Base-by-base conservation (phyloP, 2,888 invertebrate species). In the Caenorhabditis drosophilae region DNA sequence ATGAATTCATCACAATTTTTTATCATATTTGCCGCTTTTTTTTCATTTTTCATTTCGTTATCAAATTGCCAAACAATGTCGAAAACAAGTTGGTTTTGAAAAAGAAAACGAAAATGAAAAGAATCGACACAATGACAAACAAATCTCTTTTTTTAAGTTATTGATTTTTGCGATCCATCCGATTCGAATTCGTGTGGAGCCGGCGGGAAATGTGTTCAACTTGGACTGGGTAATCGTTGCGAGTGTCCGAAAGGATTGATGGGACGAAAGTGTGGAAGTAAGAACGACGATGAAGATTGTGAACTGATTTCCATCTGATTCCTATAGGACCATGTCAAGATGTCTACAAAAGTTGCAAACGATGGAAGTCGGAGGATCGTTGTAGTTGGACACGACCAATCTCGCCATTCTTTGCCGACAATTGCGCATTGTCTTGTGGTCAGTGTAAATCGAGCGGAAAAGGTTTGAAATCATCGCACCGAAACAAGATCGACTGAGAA, bases 251-350 rank as follows among this genome's bases (percentile, higher is more conserved):
- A 40, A 35, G 80, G 80, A n/a, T 58, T 62, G 36, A 80, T 80
- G 80, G 80, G 80, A 7, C 56, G 64, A 42, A 60, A 61, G 47
- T 80, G 80, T 55, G 41, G 38, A 56, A 53, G 78, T 77, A 36
- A 48, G n/a, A n/a, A n/a, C n/a, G n/a, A n/a, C n/a, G n/a, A n/a
- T n/a, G n/a, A 31, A 31, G 12, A 31, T 31, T 31, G 12, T 9
- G 31, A 31, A 31, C 6, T 45, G 20, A 22, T 45, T n/a, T 45
- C n/a, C n/a, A n/a, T n/a, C n/a, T n/a, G n/a, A n/a, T n/a, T 47
- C 6, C 25, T 34, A 25, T 47, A 81, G 81, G 82, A 47, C 79
- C 80, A 1, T 82, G 82, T 48, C 80, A 80, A 55, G 81, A 81
- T 54, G 72, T 80, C 27, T 81, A 78, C 71, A 70, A 70, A 23